Base-by-base conservation (phyloP, 2,888 invertebrate species). In the Drosophila testacea region DNA sequence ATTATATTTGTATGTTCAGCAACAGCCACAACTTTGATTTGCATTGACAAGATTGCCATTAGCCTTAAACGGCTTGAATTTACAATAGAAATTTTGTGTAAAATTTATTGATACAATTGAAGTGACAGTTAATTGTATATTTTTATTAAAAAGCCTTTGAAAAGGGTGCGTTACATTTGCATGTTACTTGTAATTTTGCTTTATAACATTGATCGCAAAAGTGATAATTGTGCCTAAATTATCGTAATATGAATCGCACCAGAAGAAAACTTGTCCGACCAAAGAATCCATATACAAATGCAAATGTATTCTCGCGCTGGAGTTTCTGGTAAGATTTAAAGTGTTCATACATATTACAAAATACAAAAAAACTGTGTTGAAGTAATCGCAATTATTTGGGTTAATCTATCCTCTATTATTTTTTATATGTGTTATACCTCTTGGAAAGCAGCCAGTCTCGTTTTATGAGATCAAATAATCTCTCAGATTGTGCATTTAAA, bases 281-380 rank as follows among this genome's bases (percentile, higher is more conserved):
- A 50, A 86, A 90, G 79, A 95, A 96, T 92, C 96, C 96, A 2
- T 93, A 94, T 71, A 94, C 95, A 83, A 94, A 86, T 5, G 95
- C 96, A 4, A 95, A 94, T 90, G 79, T 93, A 16, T 79, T 96
- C 28, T 95, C 96, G 4, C 93, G 94, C 74, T 92, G 95, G 81
- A 94, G 94, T 69, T 96, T 94, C 91, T 94, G 95, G 96, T 96
- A 92, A 93, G 95, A 93, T 22, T 16, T 16, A 1, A 16, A 16
- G 16, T 16, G 16, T 48, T 13, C 22, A 16, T 16, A 16, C 22
- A 16, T 16, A 16, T 16, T 16, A 16, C 16, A 16, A 16, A 16
- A 16, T 16, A 16, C 16, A 16, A 16, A 16, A 16, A 16, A 16
- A 0, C 16, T 16, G 16, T 16, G 16, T 16, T 16, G 16, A 16